These are phyloP conservation scores for Zaprionus africanus DNA, from an alignment of 1,140 invertebrate genomes.

Conservation along the genomic window DNA sequence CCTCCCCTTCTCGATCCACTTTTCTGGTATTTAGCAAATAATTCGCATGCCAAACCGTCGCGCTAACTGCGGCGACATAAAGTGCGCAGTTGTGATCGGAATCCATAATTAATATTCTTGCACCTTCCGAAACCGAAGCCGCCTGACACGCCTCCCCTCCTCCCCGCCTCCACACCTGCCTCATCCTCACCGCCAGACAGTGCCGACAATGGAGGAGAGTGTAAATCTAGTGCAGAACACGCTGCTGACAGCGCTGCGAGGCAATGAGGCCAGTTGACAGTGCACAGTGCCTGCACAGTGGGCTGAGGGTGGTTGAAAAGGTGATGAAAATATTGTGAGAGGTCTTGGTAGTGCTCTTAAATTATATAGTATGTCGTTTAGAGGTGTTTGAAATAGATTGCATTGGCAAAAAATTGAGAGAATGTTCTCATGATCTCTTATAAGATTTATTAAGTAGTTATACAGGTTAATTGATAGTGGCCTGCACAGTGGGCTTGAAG, in stretches of 20 bases:
- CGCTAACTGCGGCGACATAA: conserved; percentile 70
- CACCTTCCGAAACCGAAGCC: conserved; percentile 68
- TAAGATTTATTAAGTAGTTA: too few species aligned
- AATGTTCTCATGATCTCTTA: too few species aligned
- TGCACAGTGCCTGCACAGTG: conserved; percentile 15
- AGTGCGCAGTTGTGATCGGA: conserved; percentile 78
- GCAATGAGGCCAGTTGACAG: conserved; percentile 8
- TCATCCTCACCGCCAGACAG: background rate
- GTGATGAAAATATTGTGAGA: background rate
- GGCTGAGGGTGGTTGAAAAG: background rate
- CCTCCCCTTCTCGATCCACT: conserved; percentile 39
- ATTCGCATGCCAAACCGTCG: conserved; percentile 71
- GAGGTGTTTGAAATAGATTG: too few species aligned
- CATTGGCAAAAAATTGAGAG: too few species aligned
- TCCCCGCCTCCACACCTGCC: background rate
- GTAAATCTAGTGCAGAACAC: conserved; percentile 50
- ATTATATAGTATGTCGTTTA: too few species aligned
- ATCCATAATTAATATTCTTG: conserved; percentile 84
- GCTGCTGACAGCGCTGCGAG: background rate
- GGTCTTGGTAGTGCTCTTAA: too few species aligned
- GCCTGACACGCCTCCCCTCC: background rate
- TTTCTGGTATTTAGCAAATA: conserved; percentile 78
- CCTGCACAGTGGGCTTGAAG: too few species aligned
- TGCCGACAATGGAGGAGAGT: conserved; percentile 1
- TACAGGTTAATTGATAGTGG: too few species aligned